phyloP scores from a whole-genome alignment of 2,888 invertebrate genomes.

The Chouioia cunea region DNA sequence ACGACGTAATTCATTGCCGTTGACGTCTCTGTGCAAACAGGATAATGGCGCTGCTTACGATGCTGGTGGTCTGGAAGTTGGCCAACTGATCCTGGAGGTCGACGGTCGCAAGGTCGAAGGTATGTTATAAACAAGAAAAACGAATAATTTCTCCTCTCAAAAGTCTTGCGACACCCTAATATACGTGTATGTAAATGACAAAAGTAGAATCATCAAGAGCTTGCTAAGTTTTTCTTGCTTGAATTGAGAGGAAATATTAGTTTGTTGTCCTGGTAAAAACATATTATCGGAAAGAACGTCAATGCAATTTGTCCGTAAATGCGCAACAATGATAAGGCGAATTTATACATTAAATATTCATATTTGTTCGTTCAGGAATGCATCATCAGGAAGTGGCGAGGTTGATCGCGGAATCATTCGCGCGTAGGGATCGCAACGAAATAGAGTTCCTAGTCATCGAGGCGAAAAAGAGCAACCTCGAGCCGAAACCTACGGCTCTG shows the following conservation, averaged over 20 bases:
- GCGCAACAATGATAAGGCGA: neutral
- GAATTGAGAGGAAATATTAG: too few species aligned
- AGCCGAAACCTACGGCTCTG: conserved; percentile 90
- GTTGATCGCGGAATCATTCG: conserved; percentile 93
- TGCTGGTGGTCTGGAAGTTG: conserved; percentile 93
- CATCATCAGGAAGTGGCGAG: conserved; percentile 83
- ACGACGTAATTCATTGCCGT: conserved; percentile 23
- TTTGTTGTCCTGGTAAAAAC: too few species aligned
- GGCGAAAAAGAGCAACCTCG: conserved; percentile 91
- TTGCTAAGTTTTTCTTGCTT: too few species aligned
- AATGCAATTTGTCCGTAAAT: too few species aligned
- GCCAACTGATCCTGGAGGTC: conserved; percentile 93
- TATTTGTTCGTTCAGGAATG: conserved; percentile 54
- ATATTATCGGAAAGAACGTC: too few species aligned
- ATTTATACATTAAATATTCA: neutral
- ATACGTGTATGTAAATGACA: too few species aligned
- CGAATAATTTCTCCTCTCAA: too few species aligned
- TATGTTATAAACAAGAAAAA: conserved; percentile 51
- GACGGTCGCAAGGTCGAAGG: conserved; percentile 79
- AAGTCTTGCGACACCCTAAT: too few species aligned
- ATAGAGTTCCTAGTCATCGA: conserved; percentile 95
- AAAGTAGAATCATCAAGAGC: too few species aligned
- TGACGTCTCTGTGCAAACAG: conserved; percentile 68
- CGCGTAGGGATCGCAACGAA: conserved; percentile 86
- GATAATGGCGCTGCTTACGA: conserved; percentile 95